phyloP scores from a whole-genome alignment of 2,113 vertebrate species.

The Misgurnus mizolepis region DNA sequence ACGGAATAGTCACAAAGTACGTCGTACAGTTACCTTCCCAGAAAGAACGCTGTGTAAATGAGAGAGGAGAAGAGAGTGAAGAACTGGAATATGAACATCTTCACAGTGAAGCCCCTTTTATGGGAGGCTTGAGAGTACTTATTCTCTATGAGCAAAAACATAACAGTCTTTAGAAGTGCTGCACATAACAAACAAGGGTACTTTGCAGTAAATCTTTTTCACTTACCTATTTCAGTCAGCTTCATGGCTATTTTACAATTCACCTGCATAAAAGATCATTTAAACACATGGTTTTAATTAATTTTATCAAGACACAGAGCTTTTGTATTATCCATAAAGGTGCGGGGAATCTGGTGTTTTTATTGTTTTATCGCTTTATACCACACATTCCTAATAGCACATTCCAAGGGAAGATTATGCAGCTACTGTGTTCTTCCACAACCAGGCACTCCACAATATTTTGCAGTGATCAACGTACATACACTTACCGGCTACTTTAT shows the following conservation, averaged over 20 bases:
- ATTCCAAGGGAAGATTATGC: too few relatives aligned
- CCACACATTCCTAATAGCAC: too few relatives aligned
- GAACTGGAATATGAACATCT: slow-evolving; percentile 95
- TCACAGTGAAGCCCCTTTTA: slow-evolving; percentile 85
- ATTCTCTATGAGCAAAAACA: slow-evolving; percentile 73
- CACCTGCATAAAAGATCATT: slow-evolving; percentile 68
- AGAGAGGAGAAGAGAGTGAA: slow-evolving; percentile 92
- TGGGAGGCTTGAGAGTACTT: slow-evolving; percentile 77
- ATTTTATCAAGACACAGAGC: neutral
- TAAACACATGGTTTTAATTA: neutral
- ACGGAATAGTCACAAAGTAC: neutral
- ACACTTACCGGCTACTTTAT: too few relatives aligned
- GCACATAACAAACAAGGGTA: neutral
- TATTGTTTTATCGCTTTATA: too few relatives aligned
- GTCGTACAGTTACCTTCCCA: slow-evolving; percentile 81
- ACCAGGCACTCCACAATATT: too few relatives aligned
- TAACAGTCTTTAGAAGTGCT: neutral
- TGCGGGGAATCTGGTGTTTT: too few relatives aligned
- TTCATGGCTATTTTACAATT: slow-evolving; percentile 80
- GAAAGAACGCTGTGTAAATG: slow-evolving; percentile 91
- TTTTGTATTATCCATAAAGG: neutral
- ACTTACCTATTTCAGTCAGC: slow-evolving; percentile 82
- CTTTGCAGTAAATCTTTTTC: neutral
- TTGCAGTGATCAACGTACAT: too few relatives aligned
- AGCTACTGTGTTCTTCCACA: too few relatives aligned